Evolutionary conservation across 2,797 vertebrate species (phyloP).

Genomic region (Hypotaenidia okinawae): DNA sequence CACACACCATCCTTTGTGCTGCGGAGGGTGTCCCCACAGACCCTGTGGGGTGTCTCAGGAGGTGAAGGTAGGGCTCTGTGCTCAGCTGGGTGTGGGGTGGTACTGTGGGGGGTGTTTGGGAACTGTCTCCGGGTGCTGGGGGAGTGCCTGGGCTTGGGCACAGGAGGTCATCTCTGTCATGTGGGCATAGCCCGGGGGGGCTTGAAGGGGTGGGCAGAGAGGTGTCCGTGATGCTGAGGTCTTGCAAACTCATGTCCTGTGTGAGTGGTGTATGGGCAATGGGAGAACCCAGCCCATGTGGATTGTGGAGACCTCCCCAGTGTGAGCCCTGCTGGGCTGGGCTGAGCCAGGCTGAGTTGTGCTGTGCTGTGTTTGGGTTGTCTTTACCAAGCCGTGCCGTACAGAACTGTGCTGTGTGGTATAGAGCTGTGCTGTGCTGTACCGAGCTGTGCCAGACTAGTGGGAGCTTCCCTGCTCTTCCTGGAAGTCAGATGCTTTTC

Average conservation of each 20-base stretch:
- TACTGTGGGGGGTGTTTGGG: background rate
- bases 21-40: background rate
- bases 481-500: background rate
- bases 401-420: background rate
- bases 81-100: background rate
- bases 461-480: background rate
- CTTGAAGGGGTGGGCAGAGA: background rate
- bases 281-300: background rate
- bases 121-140: background rate
- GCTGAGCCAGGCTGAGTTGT: background rate
- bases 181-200: no score
- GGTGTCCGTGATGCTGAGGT: background rate
- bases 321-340: background rate
- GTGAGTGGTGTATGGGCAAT: fast-evolving
- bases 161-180: background rate
- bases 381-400: background rate
- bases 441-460: background rate
- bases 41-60: background rate
- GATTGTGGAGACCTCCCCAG: fast-evolving
- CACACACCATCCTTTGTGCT: no score
- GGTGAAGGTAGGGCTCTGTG: no score
- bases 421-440: background rate
- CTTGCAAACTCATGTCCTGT: background rate
- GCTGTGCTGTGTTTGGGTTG: background rate
- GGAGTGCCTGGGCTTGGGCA: no score